Evolutionary conservation across 2,113 vertebrate genomes (phyloP).

Genomic region (Mellivora capensis): DNA sequence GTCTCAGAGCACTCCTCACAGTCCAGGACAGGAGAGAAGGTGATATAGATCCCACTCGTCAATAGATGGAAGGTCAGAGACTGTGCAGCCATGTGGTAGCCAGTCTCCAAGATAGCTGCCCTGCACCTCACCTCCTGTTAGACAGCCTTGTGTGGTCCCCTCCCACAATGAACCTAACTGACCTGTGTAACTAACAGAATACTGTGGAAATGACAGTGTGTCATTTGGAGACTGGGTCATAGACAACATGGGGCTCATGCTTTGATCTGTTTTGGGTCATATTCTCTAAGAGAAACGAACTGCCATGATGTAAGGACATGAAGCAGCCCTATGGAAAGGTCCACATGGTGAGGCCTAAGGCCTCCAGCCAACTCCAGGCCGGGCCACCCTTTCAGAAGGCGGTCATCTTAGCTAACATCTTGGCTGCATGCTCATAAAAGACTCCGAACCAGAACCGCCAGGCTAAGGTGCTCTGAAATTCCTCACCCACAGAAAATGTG

Average conservation of each 20-base stretch:
- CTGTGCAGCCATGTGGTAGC: not conserved
- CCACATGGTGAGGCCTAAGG: not conserved
- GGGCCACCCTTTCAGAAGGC: not conserved
- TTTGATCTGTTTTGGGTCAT: not conserved
- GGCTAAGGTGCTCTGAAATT: not conserved
- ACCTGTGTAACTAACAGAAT: not conserved
- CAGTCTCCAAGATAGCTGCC: too few relatives aligned
- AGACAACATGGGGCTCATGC: not conserved
- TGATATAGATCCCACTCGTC: not conserved
- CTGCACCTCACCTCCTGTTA: not conserved
- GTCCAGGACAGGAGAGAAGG: not conserved
- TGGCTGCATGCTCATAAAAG: not conserved
- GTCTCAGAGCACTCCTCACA: not conserved
- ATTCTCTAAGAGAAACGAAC: not conserved
- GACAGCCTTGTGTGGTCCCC: not conserved
- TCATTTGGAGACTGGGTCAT: not conserved
- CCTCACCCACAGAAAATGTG: not conserved
- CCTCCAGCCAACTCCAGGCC: not conserved
- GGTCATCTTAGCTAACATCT: not conserved
- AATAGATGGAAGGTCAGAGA: not conserved
- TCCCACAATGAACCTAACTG: not conserved
- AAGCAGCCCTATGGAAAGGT: not conserved
- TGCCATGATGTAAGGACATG: not conserved
- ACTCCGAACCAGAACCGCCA: not conserved
- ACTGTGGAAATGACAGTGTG: not conserved